Evolutionary conservation across 2,888 invertebrate species (phyloP).

Genomic region (Amphipyra tragopoginis): DNA sequence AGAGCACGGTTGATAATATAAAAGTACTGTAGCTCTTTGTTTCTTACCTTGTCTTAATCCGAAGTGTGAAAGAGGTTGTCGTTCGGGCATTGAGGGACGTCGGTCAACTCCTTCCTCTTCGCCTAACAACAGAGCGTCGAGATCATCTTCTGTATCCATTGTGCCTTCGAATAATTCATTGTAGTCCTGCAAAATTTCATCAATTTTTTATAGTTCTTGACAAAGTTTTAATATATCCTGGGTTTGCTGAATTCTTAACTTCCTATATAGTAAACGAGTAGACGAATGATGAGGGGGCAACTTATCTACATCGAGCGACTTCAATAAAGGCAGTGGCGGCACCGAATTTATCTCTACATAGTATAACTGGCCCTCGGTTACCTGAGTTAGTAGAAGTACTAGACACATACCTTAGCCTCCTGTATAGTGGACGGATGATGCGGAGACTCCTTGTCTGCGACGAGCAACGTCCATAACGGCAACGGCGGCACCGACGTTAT

Average conservation of each 20-base stretch:
- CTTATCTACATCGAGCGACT: too few relatives aligned
- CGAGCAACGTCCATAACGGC: slow-evolving; percentile 98
- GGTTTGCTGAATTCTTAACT: too few relatives aligned
- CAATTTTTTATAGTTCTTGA: too few relatives aligned
- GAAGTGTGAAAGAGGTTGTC: slow-evolving; percentile 95
- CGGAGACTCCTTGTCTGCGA: slow-evolving; percentile 97
- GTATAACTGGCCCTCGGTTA: too few relatives aligned
- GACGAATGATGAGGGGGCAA: too few relatives aligned
- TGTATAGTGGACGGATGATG: slow-evolving; percentile 88
- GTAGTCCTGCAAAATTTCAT: slow-evolving; percentile 91
- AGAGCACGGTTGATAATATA: too few relatives aligned
- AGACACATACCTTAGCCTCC: slow-evolving; percentile 83
- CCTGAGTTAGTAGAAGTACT: too few relatives aligned
- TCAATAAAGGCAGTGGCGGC: too few relatives aligned
- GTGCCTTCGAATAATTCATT: slow-evolving; percentile 96
- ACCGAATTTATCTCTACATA: too few relatives aligned
- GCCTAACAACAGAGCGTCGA: slow-evolving; percentile 94
- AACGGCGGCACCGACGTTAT: slow-evolving; percentile 99
- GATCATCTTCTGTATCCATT: slow-evolving; percentile 93
- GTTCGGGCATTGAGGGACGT: slow-evolving; percentile 92
- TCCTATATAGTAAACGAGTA: too few relatives aligned
- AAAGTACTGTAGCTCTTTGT: too few relatives aligned
- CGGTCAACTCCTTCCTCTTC: slow-evolving; percentile 92
- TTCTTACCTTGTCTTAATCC: slow-evolving; percentile 94
- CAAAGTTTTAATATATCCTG: too few relatives aligned